phyloP scores from a whole-genome alignment of 2,888 invertebrate species.

The Priocnemis perturbator region DNA sequence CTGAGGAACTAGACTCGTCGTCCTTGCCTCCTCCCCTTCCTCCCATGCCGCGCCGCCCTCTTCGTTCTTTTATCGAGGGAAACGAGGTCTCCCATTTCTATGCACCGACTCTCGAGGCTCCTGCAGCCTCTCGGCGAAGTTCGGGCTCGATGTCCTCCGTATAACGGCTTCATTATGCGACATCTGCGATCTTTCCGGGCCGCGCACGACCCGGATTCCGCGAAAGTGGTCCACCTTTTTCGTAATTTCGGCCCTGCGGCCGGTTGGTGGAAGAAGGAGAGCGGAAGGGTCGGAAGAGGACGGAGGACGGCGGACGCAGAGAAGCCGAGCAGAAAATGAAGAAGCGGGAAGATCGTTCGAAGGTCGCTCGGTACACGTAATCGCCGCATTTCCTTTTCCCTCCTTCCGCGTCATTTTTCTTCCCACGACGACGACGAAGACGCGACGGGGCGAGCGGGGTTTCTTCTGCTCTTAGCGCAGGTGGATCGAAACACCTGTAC shows the following conservation, averaged over 20 bases:
- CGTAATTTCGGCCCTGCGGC: conserved; percentile 40
- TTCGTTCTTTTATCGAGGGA: conserved; percentile 33
- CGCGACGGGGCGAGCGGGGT: no score
- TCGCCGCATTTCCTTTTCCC: not conserved
- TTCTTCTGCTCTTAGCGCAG: not conserved
- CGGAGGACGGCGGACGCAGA: not conserved
- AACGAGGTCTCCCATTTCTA: conserved; percentile 45
- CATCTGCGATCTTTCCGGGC: conserved; percentile 55
- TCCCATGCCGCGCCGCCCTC: conserved; percentile 19
- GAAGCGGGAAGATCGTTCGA: not conserved
- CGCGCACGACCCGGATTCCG: conserved; percentile 43
- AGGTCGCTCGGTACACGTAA: no score
- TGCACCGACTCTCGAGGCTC: conserved; percentile 24
- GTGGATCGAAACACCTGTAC: conserved; percentile 23
- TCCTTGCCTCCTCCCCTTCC: conserved; percentile 7
- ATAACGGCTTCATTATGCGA: conserved; percentile 59
- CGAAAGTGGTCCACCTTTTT: conserved; percentile 24
- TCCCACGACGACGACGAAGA: no score
- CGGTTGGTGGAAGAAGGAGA: not conserved
- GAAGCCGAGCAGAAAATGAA: not conserved
- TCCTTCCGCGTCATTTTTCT: not conserved
- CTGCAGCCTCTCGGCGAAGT: conserved; percentile 23
- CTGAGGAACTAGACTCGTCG: no score
- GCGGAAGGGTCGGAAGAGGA: conserved; percentile 3
- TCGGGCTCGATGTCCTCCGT: conserved; percentile 48